Evolutionary conservation across 1,140 invertebrate species (phyloP).

Genomic region (Heliconius hermathena): DNA sequence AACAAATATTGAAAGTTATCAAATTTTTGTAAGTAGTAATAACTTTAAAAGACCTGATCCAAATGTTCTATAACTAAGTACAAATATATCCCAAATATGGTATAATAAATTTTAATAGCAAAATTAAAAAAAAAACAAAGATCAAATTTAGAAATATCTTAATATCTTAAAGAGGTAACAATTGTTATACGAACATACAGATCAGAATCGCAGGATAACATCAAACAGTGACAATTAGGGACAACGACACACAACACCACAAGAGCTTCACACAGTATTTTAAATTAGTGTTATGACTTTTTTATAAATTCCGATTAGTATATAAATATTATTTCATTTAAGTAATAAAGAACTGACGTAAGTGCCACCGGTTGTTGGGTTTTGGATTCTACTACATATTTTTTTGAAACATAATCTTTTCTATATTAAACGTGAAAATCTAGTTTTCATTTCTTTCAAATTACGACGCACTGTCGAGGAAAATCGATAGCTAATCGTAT

Average conservation of each 20-base stretch:
- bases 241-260: slow-evolving; percentile 57
- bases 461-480: slow-evolving; percentile 29
- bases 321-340: slow-evolving; percentile 45
- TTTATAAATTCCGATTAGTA: slow-evolving; percentile 49
- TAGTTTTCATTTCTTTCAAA: background rate
- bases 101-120: background rate
- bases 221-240: slow-evolving; percentile 46
- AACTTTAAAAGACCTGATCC: slow-evolving; percentile 8
- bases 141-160: background rate
- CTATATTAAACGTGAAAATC: slow-evolving; percentile 48
- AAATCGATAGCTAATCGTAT: background rate
- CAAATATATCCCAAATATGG: background rate
- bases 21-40: slow-evolving; percentile 7
- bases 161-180: background rate
- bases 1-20: slow-evolving; percentile 17
- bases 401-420: slow-evolving; percentile 44
- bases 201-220: slow-evolving; percentile 12
- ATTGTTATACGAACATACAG: background rate
- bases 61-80: background rate
- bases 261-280: slow-evolving; percentile 53
- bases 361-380: slow-evolving; percentile 51
- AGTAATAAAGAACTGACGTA: slow-evolving; percentile 48
- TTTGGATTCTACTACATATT: slow-evolving; percentile 27
- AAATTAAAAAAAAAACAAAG: background rate
- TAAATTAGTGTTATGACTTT: slow-evolving; percentile 38